A percentile compares a stretch with the other conserved stretches of the same genome.
Evolutionary conservation across 1,140 invertebrate genomes (phyloP).

Genomic region (Danaus melanippus): DNA sequence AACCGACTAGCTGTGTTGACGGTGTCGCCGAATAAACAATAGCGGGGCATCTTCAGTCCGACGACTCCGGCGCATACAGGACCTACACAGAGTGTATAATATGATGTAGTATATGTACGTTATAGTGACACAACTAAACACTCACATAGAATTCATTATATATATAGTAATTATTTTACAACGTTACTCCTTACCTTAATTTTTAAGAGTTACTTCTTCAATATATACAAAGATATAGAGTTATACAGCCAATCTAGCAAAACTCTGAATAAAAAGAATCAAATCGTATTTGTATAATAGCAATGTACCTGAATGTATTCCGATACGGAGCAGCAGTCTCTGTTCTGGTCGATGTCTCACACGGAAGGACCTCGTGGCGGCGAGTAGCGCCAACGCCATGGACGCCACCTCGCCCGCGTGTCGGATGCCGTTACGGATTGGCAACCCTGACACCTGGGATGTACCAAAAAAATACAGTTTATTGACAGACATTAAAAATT

Average conservation of each 20-base stretch:
- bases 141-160: too few species aligned
- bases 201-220: too few species aligned
- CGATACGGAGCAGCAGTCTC: slow-evolving; percentile 88
- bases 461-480: slow-evolving; percentile 2
- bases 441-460: slow-evolving; percentile 83
- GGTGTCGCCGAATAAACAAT: slow-evolving; percentile 92
- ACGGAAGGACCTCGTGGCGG: slow-evolving; percentile 87
- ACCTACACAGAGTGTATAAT: slow-evolving; percentile 45
- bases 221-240: too few species aligned
- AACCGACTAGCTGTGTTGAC: slow-evolving; percentile 94
- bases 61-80: slow-evolving; percentile 91
- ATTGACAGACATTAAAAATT: slow-evolving; percentile 1
- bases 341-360: slow-evolving; percentile 90
- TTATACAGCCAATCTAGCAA: too few species aligned
- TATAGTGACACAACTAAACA: too few species aligned
- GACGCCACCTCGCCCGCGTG: slow-evolving; percentile 95
- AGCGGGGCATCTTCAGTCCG: slow-evolving; percentile 91
- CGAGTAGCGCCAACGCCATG: slow-evolving; percentile 90
- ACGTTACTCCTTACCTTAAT: too few species aligned
- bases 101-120: too few species aligned
- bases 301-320: slow-evolving; percentile 89
- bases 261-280: background rate
- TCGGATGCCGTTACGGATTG: slow-evolving; percentile 82
- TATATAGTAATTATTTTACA: too few species aligned
- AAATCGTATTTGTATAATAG: background rate